Conservation (phyloP, 2,888 invertebrate species). For the Hydrotaea cyrtoneurina region DNA sequence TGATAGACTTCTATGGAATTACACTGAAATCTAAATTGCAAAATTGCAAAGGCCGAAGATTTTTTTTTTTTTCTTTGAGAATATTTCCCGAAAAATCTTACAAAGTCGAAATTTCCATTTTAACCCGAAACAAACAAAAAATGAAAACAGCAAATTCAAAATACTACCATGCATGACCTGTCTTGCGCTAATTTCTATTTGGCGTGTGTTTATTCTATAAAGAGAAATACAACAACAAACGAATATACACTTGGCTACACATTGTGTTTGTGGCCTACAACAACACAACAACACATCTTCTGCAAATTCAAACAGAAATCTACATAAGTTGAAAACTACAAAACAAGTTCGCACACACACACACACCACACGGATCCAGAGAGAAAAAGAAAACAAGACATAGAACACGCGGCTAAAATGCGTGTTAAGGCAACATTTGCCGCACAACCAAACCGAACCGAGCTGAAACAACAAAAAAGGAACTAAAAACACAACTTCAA, state of each 20-base stretch:
- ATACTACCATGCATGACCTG: neutral
- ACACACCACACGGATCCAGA: neutral
- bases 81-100: too few species aligned
- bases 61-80: too few species aligned
- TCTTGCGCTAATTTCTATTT: conserved; percentile 53
- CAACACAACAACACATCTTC: conserved; percentile 23
- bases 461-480: conserved; percentile 21
- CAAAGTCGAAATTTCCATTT: conserved; percentile 30
- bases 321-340: conserved; percentile 55
- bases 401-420: conserved; percentile 52
- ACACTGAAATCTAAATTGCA: too few species aligned
- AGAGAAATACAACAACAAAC: neutral
- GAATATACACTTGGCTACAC: conserved; percentile 34
- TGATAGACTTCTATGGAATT: too few species aligned
- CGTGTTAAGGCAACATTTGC: conserved; percentile 65
- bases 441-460: conserved; percentile 44
- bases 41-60: too few species aligned
- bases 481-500: conserved; percentile 4
- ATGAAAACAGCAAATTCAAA: neutral
- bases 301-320: conserved; percentile 38
- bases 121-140: neutral
- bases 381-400: neutral
- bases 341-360: conserved; percentile 3
- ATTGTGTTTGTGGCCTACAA: neutral
- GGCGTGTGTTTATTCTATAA: conserved; percentile 47